A percentile compares a stretch with the other conserved stretches of the same genome.
These are phyloP conservation scores for Eristalis arbustorum DNA, from an alignment of 2,888 invertebrate species.

Conservation along the genomic window DNA sequence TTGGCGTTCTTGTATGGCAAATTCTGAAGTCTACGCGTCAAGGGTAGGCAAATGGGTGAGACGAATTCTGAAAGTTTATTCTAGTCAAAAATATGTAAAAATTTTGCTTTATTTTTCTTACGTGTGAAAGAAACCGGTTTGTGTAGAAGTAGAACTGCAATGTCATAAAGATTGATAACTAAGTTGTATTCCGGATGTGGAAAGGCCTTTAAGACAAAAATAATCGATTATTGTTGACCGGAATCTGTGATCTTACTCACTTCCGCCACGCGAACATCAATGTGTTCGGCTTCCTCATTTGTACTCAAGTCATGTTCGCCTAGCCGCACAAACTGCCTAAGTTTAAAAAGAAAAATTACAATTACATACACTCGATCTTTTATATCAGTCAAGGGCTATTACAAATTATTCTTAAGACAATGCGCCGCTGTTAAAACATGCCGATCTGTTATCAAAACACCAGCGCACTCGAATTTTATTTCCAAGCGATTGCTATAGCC, in stretches of 20 bases:
- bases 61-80: constrained; percentile 82
- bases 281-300: constrained; percentile 82
- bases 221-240: neutral
- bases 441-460: constrained; percentile 76
- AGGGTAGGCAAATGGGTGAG: constrained; percentile 89
- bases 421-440: constrained; percentile 85
- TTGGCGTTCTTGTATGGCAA: constrained; percentile 82
- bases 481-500: constrained; percentile 83
- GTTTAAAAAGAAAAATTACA: constrained; percentile 41
- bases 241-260: constrained; percentile 58
- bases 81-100: neutral
- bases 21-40: constrained; percentile 81
- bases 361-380: neutral
- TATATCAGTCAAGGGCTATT: neutral
- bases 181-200: neutral
- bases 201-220: neutral
- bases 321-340: constrained; percentile 85
- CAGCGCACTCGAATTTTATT: constrained; percentile 78
- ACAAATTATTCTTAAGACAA: constrained; percentile 72
- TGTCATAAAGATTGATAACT: neutral
- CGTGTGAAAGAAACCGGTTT: neutral
- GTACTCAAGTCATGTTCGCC: constrained; percentile 87
- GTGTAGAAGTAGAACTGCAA: neutral
- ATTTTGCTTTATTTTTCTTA: neutral
- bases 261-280: constrained; percentile 83